Conservation (phyloP, 2,113 vertebrate genomes). For the Anhinga rufa region DNA sequence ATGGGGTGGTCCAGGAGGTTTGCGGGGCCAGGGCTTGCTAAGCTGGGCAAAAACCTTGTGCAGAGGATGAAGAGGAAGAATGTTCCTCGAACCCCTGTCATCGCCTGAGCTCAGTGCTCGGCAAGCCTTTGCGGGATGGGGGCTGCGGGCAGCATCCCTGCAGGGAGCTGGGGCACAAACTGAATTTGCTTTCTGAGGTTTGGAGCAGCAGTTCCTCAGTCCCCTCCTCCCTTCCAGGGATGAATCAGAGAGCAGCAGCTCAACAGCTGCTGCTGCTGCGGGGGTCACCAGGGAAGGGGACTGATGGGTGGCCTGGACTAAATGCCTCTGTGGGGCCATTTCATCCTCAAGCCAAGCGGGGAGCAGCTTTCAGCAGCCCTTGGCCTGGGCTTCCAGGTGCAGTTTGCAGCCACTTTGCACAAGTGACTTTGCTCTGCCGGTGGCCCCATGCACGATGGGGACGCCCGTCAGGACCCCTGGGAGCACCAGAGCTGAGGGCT, state of each 20-base stretch:
- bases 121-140: rapidly evolving
- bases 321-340: rapidly evolving
- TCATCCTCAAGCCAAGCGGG: neutral
- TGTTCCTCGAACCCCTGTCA: rapidly evolving
- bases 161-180: rapidly evolving
- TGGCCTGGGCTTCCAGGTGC: neutral
- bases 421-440: neutral
- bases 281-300: neutral
- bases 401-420: neutral
- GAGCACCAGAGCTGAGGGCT: neutral
- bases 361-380: neutral
- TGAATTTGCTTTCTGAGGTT: neutral
- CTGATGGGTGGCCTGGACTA: neutral
- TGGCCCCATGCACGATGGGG: neutral
- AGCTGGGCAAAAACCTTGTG: too few relatives aligned
- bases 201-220: neutral
- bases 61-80: neutral
- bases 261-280: rapidly evolving
- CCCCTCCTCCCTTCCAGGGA: neutral
- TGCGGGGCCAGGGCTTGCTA: neutral
- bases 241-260: neutral
- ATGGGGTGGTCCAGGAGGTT: rapidly evolving
- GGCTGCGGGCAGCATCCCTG: neutral
- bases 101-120: rapidly evolving
- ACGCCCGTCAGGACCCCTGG: neutral